Evolutionary conservation across 2,797 vertebrate species (phyloP), one percentile per base, ranked within the genome.

Genomic region (Scleropages formosus): DNA sequence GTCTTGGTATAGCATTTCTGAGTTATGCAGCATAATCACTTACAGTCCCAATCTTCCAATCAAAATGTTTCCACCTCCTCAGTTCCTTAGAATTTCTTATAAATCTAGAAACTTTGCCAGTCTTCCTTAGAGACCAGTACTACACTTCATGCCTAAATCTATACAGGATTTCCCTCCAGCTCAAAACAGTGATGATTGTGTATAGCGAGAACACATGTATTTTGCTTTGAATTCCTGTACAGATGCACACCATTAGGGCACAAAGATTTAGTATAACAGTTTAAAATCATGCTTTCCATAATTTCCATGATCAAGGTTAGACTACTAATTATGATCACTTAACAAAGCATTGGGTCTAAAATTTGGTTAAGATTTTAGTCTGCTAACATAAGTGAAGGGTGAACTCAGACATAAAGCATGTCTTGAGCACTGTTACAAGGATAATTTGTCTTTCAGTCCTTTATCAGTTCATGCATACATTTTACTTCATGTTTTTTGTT

Each of bases 71-170:
- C 73, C 27, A 27, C 63, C 51, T 39, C 62, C n/a, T 62, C n/a
- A 39, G 49, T 73, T 64, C 61, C 61, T 39, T 56, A 3, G 39
- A 66, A 66, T 58, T 66, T 75, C 73, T 66, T 56, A 56, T 44
- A 49, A 26, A 44, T 51, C 15, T 75, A 73, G 73, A 75, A 75
- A 67, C 27, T 67, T 44, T 63, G 26, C 66, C 62, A 58, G 56
- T 53, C 73, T 22, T 59, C 49, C 49, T 58, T 31, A 20, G 39
- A 66, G 47, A 62, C 59, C 9, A 0, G 49, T 65, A 26, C 18
- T 74, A 51, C 8, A 20, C 47, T 69, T 39, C 47, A 20, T 51
- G 16, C 13, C 12, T 8, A 39, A 39, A 39, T 18, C 16, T n/a
- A 3, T 65, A 18, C 31, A 6, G 27, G 31, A 24, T 64, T 64